Percentiles rank a stretch among this genome's conserved stretches.
Conservation (phyloP, 2,797 vertebrate species). For the Odontamblyopus lacepedii region DNA sequence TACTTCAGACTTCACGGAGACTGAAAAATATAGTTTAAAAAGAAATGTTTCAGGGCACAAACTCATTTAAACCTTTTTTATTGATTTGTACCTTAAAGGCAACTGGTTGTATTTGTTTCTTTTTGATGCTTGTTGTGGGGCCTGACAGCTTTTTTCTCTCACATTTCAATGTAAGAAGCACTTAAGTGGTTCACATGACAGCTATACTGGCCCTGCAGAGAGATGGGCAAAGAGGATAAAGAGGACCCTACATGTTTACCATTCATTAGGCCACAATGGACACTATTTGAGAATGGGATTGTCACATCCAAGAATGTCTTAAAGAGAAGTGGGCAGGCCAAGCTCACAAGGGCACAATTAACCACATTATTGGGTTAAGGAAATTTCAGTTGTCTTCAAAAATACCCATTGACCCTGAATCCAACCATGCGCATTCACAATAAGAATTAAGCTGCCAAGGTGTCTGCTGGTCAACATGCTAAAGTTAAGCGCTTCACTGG, state of each 20-base stretch:
- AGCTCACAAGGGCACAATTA: conserved; percentile 23
- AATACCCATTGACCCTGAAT: conserved; percentile 58
- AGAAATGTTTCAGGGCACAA: conserved; percentile 17
- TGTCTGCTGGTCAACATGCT: conserved; percentile 60
- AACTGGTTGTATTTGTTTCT: conserved; percentile 34
- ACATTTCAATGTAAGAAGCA: conserved; percentile 55
- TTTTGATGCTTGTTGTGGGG: conserved; percentile 27
- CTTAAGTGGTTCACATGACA: conserved; percentile 65
- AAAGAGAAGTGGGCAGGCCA: conserved; percentile 10
- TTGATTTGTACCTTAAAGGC: conserved; percentile 28
- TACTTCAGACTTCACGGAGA: conserved; percentile 8
- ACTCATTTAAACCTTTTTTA: conserved; percentile 11
- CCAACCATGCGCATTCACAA: conserved; percentile 43
- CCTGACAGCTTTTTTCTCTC: conserved; percentile 46
- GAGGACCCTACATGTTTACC: conserved; percentile 40
- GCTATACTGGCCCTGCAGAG: conserved; percentile 50
- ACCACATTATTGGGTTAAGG: conserved; percentile 2
- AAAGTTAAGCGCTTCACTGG: conserved; percentile 47
- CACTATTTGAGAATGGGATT: conserved; percentile 36
- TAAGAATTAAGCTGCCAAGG: conserved; percentile 65
- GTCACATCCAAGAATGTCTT: conserved; percentile 18
- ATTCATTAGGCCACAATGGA: conserved; percentile 52
- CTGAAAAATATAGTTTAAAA: conserved; percentile 22
- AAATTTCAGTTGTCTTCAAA: conserved; percentile 30
- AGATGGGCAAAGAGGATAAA: conserved; percentile 38